Conservation (phyloP, 2,113 vertebrate genomes). For the Pongo pygmaeus region DNA sequence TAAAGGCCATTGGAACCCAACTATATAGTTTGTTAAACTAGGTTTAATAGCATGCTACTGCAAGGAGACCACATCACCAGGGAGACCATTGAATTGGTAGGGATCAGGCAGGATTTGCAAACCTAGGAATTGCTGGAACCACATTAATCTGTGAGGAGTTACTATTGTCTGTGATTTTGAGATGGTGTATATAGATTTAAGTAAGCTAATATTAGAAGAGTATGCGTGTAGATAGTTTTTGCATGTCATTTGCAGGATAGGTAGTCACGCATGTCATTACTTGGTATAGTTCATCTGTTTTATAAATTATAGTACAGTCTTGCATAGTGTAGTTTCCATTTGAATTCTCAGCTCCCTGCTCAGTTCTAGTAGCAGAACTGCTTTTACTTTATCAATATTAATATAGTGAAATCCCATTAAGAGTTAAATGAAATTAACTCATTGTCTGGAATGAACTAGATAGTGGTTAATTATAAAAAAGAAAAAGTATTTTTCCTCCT, state of each 20-base stretch:
- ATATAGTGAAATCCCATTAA: background rate
- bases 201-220: background rate
- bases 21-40: background rate
- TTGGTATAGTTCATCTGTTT: background rate
- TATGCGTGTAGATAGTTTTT: background rate
- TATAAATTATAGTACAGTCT: background rate
- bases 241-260: background rate
- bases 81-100: background rate
- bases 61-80: background rate
- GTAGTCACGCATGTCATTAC: background rate
- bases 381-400: conserved; percentile 18
- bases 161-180: background rate
- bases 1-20: background rate
- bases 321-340: background rate
- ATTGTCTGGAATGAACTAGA: background rate
- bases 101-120: background rate
- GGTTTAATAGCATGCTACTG: background rate
- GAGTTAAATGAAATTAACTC: background rate
- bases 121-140: background rate
- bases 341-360: background rate
- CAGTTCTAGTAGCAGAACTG: background rate
- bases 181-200: background rate
- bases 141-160: background rate
- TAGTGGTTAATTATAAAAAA: background rate
- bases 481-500: background rate